Evolutionary conservation across 2,113 vertebrate genomes (phyloP), one percentile per base, ranked within the genome.

Genomic region (Chelonoidis abingdonii): DNA sequence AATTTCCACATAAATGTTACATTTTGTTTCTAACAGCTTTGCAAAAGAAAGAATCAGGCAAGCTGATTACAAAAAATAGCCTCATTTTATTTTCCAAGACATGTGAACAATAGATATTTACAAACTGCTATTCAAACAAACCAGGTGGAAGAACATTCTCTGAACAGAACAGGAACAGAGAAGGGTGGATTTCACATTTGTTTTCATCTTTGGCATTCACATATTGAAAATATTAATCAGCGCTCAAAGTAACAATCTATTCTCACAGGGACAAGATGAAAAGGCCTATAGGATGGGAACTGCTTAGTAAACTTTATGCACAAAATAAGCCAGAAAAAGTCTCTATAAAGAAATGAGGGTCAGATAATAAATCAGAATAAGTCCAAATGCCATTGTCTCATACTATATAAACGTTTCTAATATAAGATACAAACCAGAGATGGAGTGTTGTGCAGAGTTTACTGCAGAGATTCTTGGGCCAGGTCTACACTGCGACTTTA

Each of bases 321-420:
- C 57, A 87, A 86, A 83, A 56, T 83, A 69, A 86, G 53, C 76
- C 11, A 78, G 54, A 25, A 49, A 41, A 83, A 35, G 44, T 87
- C 38, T 87, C 79, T 83, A 83, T 38, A 2, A 44, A 75, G 13
- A 72, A 79, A 11, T 9, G 49, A 90, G 35, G 69, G 92, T n/a
- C 84, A 47, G n/a, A 50, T 79, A 50, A 90, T 93, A 90, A 90
- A 87, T 93, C 88, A 87, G 80, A 87, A 83, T 79, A 35, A 57
- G 56, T 8, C 69, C n/a, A 88, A 47, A 82, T 83, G 57, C 78
- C 29, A 59, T 14, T 44, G n/a, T 31, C 76, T 49, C 86, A 38
- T 12, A 82, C 65, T 87, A 83, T 50, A 82, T 87, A 83, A 87
- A 87, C 29, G 16, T 87, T 90, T 83, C 91, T 50, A 83, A 83